A percentile compares a stretch with the other conserved stretches of the same genome.
phyloP scores from a whole-genome alignment of 2,113 vertebrate genomes.

The Pseudolaguvia tuberculata region DNA sequence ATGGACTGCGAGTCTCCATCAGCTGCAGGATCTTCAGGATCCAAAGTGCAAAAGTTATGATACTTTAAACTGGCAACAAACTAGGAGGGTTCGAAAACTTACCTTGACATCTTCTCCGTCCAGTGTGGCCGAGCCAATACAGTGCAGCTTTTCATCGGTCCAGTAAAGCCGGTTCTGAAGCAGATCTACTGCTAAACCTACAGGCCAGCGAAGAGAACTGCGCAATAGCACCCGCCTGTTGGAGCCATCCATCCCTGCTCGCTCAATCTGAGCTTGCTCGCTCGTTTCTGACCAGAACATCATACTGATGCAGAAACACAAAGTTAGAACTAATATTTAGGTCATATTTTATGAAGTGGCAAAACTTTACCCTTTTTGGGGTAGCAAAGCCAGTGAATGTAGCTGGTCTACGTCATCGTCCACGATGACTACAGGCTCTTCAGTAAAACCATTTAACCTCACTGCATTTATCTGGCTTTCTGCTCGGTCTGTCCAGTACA shows the following conservation, averaged over 20 bases:
- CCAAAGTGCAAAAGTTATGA: too few relatives aligned
- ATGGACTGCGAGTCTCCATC: conserved; percentile 74
- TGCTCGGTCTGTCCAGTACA: conserved; percentile 83
- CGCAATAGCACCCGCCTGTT: conserved; percentile 65
- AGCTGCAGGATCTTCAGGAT: conserved; percentile 74
- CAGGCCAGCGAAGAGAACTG: conserved; percentile 79
- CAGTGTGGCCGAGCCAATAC: conserved; percentile 75
- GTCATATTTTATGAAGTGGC: not conserved
- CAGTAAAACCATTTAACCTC: conserved; percentile 56
- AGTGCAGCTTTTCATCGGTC: conserved; percentile 81
- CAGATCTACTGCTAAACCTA: conserved; percentile 76
- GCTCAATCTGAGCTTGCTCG: conserved; percentile 72
- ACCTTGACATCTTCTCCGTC: conserved; percentile 77
- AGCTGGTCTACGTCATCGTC: conserved; percentile 78
- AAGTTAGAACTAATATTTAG: too few relatives aligned
- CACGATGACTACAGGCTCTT: conserved; percentile 70
- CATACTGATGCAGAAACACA: conserved; percentile 61
- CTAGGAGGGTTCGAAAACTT: not conserved
- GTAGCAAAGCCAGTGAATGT: conserved; percentile 75
- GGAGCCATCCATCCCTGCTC: conserved; percentile 85
- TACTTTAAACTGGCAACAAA: not conserved
- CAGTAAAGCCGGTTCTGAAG: conserved; percentile 79
- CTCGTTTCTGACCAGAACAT: conserved; percentile 90
- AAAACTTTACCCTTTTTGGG: conserved; percentile 73
- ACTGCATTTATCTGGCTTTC: conserved; percentile 75